A percentile compares a stretch with the other conserved stretches of the same genome.
These are phyloP conservation scores for Chrysolina americana DNA, from an alignment of 2,888 invertebrate species.

Conservation along the genomic window DNA sequence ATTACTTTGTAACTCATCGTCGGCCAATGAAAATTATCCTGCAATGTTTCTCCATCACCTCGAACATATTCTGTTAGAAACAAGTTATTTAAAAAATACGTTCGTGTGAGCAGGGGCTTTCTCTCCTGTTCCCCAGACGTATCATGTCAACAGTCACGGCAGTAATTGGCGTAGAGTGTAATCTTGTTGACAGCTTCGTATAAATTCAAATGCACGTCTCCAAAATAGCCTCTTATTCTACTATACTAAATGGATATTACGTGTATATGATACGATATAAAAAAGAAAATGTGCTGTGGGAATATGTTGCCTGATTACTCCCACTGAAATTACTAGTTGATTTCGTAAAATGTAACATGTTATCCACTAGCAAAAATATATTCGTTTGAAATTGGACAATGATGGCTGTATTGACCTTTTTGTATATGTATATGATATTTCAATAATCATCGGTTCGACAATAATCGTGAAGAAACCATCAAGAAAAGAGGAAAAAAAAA, in stretches of 20 bases:
- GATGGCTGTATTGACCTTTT: no score
- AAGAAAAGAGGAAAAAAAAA: slow-evolving; percentile 31
- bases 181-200: slow-evolving; percentile 66
- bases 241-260: slow-evolving; percentile 39
- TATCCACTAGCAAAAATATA: no score
- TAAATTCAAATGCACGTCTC: slow-evolving; percentile 66
- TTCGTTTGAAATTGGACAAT: no score
- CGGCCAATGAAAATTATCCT: not conserved
- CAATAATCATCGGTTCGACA: no score
- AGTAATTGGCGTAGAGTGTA: slow-evolving; percentile 65
- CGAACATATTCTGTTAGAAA: not conserved
- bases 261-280: slow-evolving; percentile 23
- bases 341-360: no score
- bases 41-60: not conserved
- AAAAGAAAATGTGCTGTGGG: slow-evolving; percentile 25
- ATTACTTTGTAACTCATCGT: no score
- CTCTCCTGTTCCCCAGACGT: slow-evolving; percentile 52
- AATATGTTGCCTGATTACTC: not conserved
- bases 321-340: not conserved
- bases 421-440: no score
- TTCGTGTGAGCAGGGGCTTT: slow-evolving; percentile 28
- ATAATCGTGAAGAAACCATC: no score
- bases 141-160: slow-evolving; percentile 60
- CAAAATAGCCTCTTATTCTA: slow-evolving; percentile 45
- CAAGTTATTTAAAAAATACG: slow-evolving; percentile 14